These are phyloP conservation scores for Hoplostethus mediterraneus DNA, from an alignment of 2,797 vertebrate genomes.

Conservation along the genomic window DNA sequence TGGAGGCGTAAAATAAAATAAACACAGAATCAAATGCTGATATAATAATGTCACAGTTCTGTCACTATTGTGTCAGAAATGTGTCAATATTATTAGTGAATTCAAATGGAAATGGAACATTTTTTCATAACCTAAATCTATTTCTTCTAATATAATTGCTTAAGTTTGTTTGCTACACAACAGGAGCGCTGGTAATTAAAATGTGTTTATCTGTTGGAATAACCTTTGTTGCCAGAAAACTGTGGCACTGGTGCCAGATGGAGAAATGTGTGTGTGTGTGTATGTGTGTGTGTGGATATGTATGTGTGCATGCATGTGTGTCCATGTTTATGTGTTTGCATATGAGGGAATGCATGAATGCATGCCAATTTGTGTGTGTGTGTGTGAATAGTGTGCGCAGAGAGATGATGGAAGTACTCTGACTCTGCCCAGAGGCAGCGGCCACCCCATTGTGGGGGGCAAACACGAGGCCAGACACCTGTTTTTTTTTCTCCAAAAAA, in stretches of 20 bases:
- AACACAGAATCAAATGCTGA: constrained; percentile 1
- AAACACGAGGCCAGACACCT: constrained; percentile 74
- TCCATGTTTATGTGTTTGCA: constrained; percentile 42
- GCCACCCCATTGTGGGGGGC: constrained; percentile 54
- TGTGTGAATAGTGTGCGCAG: not conserved
- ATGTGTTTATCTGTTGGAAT: constrained; percentile 65
- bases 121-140: constrained; percentile 16
- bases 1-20: constrained; percentile 36
- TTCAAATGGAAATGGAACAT: no score
- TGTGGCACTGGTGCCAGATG: constrained; percentile 34
- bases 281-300: constrained; percentile 5
- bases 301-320: constrained; percentile 15
- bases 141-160: constrained; percentile 27
- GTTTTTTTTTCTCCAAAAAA: constrained; percentile 69
- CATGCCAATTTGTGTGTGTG: constrained; percentile 14
- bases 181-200: constrained; percentile 67
- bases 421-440: constrained; percentile 63
- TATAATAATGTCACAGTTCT: not conserved
- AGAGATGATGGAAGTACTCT: constrained; percentile 44
- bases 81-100: no score
- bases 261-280: constrained; percentile 40
- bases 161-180: constrained; percentile 25
- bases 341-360: constrained; percentile 34
- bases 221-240: constrained; percentile 65
- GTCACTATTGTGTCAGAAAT: no score